Conservation (phyloP, 2,888 invertebrate species). For the Acanthoscelides obtectus region DNA sequence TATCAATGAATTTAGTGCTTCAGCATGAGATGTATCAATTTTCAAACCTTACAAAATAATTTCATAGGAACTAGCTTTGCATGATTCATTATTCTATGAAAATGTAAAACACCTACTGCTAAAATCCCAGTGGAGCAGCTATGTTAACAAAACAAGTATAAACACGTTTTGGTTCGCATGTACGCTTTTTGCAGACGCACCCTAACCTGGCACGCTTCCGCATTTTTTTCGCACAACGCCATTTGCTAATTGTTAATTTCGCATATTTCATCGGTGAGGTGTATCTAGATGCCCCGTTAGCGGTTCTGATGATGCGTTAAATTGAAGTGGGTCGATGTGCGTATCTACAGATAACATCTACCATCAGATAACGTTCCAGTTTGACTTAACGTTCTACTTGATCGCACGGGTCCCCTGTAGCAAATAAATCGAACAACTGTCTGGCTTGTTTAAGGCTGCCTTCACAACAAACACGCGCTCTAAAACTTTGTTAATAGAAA, state of each 20-base stretch:
- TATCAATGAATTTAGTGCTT: no score
- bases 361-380: neutral
- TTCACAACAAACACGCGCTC: no score
- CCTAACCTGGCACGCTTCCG: neutral
- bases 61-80: no score
- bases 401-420: neutral
- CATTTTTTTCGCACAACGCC: neutral
- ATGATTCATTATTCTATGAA: neutral
- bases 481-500: no score
- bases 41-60: no score
- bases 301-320: neutral
- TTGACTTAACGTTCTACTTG: neutral
- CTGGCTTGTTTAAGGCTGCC: no score
- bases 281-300: neutral
- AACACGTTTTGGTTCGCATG: neutral
- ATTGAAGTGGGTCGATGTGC: neutral
- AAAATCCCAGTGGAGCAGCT: neutral
- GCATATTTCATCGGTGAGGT: neutral
- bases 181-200: neutral
- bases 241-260: neutral
- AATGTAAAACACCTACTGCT: neutral
- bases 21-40: no score
- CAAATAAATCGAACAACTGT: no score
- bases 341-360: neutral
- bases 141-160: neutral